A percentile compares a stretch with the other conserved stretches of the same genome.
These are phyloP conservation scores for Sarcophaga bullata DNA, from an alignment of 1,140 invertebrate species.

Conservation along the genomic window DNA sequence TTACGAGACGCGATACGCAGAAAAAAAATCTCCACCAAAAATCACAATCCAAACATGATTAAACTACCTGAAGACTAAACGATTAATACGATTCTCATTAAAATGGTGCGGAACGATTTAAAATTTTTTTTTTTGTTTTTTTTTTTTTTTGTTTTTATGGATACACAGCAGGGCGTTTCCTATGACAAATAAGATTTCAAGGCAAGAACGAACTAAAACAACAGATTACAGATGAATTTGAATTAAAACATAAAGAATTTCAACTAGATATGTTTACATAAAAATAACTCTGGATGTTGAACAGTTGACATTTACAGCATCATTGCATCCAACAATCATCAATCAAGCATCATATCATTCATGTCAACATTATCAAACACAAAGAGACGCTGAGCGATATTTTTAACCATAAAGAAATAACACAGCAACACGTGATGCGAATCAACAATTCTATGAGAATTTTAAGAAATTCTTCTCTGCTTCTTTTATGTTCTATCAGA, in stretches of 20 bases:
- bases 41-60: neutral
- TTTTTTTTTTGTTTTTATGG: too few species aligned
- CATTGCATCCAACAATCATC: too few species aligned
- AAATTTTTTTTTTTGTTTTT: too few species aligned
- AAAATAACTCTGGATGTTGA: neutral
- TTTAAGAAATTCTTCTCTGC: neutral
- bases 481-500: neutral
- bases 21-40: neutral
- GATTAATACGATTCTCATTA: neutral
- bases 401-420: neutral
- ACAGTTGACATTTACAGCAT: constrained; percentile 13
- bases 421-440: neutral
- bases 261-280: constrained; percentile 17
- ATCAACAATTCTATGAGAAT: neutral
- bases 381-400: constrained; percentile 5
- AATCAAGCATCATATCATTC: too few species aligned
- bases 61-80: too few species aligned
- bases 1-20: neutral
- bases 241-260: neutral
- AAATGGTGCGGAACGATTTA: neutral
- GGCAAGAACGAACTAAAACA: neutral
- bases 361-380: neutral
- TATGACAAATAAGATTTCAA: neutral
- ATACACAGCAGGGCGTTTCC: too few species aligned
- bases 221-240: neutral